Conservation (phyloP, 2,113 vertebrate genomes). For the Vimba vimba region DNA sequence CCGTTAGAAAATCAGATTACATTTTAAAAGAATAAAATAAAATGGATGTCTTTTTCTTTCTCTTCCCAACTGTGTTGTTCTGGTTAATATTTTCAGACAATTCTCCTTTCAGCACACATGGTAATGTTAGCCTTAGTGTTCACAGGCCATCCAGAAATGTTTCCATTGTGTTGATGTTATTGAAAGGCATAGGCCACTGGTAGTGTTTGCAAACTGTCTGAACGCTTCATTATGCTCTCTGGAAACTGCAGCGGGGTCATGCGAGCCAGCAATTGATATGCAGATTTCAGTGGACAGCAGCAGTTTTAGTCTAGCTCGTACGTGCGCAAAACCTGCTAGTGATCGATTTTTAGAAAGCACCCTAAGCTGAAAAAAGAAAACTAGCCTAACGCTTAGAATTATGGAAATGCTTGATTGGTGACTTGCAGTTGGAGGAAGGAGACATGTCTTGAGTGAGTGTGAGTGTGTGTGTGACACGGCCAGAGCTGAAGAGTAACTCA, state of each 20-base stretch:
- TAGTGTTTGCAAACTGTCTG: conserved; percentile 35
- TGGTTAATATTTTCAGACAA: neutral
- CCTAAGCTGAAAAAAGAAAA: conserved; percentile 40
- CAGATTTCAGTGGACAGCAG: conserved; percentile 61
- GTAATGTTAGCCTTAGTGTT: neutral
- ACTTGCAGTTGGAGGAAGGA: neutral
- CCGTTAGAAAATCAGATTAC: neutral
- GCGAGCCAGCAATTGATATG: conserved; percentile 63
- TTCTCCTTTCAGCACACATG: neutral
- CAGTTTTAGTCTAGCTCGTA: conserved; percentile 59
- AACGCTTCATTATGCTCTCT: conserved; percentile 65
- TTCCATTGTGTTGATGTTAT: conserved; percentile 72
- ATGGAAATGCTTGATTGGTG: conserved; percentile 7
- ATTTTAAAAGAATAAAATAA: neutral
- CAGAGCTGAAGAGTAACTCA: neutral
- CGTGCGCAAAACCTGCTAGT: conserved; percentile 57
- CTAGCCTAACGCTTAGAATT: conserved; percentile 31
- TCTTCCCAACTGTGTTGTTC: neutral
- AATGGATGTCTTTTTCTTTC: neutral
- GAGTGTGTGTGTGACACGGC: neutral
- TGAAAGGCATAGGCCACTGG: conserved; percentile 63
- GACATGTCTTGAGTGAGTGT: conserved; percentile 20
- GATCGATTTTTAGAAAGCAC: conserved; percentile 61
- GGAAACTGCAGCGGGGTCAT: conserved; percentile 62
- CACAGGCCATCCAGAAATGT: conserved; percentile 69